Evolutionary conservation across 2,888 invertebrate species (phyloP).

Genomic region (Drosophila antonietae): DNA sequence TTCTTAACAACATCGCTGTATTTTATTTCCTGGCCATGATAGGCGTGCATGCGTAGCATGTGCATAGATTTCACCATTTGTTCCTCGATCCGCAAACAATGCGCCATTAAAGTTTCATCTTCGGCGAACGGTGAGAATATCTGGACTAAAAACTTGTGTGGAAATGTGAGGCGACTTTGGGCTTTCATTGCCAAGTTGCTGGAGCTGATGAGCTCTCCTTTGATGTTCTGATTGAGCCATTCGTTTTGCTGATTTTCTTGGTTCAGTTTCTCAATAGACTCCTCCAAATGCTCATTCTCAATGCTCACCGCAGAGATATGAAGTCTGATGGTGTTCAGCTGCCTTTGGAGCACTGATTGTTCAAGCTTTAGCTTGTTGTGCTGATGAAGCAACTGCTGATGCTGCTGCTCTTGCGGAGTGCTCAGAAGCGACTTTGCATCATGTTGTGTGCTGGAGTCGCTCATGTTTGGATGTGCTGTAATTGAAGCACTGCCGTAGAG

Average conservation of each 20-base stretch:
- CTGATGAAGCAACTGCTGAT: not conserved
- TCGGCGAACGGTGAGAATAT: slow-evolving; percentile 40
- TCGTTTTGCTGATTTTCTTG: slow-evolving; percentile 10
- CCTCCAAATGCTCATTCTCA: slow-evolving; percentile 29
- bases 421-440: not conserved
- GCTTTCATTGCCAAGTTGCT: slow-evolving; percentile 29
- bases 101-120: slow-evolving; percentile 38
- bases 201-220: slow-evolving; percentile 22
- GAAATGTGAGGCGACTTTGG: slow-evolving; percentile 43
- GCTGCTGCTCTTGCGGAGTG: not conserved
- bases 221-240: slow-evolving; percentile 28
- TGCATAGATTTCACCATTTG: slow-evolving; percentile 37
- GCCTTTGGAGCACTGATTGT: slow-evolving; percentile 12
- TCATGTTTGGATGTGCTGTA: slow-evolving; percentile 17
- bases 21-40: not conserved
- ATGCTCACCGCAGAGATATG: slow-evolving; percentile 42
- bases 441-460: not conserved
- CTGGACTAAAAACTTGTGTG: slow-evolving; percentile 35
- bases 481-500: not conserved
- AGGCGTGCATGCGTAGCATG: slow-evolving; percentile 7
- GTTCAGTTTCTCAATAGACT: not conserved
- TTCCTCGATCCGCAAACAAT: slow-evolving; percentile 36
- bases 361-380: slow-evolving; percentile 19
- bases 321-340: slow-evolving; percentile 37
- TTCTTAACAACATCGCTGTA: slow-evolving; percentile 11